Conservation (phyloP, 2,113 vertebrate genomes). For the Caloenas nicobarica region DNA sequence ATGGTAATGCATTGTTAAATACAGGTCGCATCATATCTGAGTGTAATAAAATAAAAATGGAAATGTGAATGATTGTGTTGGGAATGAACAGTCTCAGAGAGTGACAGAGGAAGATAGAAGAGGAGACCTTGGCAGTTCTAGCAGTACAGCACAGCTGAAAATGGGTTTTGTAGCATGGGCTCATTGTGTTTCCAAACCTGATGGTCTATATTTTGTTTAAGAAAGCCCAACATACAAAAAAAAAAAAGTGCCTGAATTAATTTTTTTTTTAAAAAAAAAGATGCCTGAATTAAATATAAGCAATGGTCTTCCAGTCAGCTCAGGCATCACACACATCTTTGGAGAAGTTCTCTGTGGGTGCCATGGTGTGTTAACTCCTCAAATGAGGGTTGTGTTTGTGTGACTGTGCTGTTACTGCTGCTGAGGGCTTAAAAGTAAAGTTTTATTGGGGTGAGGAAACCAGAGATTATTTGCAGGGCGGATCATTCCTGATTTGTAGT, state of each 20-base stretch:
- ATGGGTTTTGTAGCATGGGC: not conserved
- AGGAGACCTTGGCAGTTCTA: not conserved
- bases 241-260: not conserved
- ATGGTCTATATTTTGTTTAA: not conserved
- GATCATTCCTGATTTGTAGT: no score
- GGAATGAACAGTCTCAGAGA: not conserved
- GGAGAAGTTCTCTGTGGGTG: not conserved
- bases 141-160: not conserved
- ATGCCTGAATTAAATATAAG: not conserved
- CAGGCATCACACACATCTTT: not conserved
- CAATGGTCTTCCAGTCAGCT: not conserved
- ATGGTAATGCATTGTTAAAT: slow-evolving; percentile 46
- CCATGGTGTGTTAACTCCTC: rapidly evolving
- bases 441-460: not conserved
- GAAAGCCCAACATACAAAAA: not conserved
- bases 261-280: not conserved
- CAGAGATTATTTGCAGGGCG: not conserved
- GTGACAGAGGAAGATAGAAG: not conserved
- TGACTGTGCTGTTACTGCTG: not conserved
- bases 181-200: not conserved
- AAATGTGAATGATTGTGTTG: slow-evolving; percentile 14
- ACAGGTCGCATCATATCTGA: slow-evolving; percentile 4
- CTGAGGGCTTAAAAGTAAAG: not conserved
- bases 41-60: slow-evolving; percentile 19
- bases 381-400: not conserved